phyloP scores from a whole-genome alignment of 2,113 vertebrate species.

The Anguilla japonica region DNA sequence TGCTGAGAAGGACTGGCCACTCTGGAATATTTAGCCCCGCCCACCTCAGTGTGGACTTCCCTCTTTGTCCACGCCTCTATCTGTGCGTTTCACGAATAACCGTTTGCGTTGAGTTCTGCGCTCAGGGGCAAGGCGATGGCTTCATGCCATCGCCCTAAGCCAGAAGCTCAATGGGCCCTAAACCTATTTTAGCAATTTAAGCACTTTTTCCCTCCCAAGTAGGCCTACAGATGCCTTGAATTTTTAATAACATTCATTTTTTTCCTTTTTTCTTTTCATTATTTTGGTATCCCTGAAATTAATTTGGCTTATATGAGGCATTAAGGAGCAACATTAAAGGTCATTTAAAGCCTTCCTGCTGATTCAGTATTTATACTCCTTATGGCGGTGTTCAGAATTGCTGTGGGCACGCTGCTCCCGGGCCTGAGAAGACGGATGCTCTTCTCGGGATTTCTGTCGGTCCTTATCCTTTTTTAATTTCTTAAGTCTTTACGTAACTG shows the following conservation, averaged over 20 bases:
- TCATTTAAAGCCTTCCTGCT: neutral
- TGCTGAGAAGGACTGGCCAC: neutral
- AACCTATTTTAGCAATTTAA: neutral
- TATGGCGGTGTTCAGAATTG: neutral
- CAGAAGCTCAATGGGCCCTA: neutral
- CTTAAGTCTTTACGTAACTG: neutral
- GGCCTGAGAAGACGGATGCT: neutral
- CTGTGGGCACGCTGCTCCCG: neutral
- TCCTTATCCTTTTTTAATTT: constrained; percentile 12
- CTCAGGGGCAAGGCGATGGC: neutral
- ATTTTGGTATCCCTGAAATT: neutral
- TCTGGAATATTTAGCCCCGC: neutral
- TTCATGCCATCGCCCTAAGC: neutral
- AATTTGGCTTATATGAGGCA: neutral
- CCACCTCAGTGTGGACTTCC: neutral
- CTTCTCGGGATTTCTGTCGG: neutral
- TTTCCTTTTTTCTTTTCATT: neutral
- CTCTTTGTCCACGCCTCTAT: neutral
- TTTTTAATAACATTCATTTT: constrained; percentile 2
- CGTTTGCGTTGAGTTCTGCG: neutral
- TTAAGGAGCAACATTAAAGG: neutral
- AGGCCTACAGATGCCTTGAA: neutral
- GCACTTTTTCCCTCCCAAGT: neutral
- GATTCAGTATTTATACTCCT: neutral
- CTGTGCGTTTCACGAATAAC: neutral